Conservation (phyloP, 2,113 vertebrate genomes). For the Perca schrenkii region DNA sequence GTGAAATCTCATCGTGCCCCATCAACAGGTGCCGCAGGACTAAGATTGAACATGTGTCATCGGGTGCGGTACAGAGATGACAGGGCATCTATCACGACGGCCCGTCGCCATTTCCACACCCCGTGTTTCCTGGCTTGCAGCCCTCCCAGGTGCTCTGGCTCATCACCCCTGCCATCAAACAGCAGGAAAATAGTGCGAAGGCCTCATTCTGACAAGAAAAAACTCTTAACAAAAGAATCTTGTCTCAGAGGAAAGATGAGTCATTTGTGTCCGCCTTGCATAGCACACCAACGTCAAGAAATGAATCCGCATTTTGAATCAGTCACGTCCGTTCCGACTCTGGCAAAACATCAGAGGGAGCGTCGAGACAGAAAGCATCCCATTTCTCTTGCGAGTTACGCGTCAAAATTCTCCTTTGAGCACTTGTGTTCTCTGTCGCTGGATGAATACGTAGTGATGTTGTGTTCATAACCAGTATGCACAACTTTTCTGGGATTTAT, state of each 20-base stretch:
- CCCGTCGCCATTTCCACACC: constrained; percentile 22
- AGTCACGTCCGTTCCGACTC: constrained; percentile 36
- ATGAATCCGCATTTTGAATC: constrained; percentile 40
- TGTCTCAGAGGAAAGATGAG: constrained; percentile 43
- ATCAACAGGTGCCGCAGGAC: constrained; percentile 69
- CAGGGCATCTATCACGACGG: constrained; percentile 64
- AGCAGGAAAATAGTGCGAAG: constrained; percentile 13
- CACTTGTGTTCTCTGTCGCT: constrained; percentile 23
- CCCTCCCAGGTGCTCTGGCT: constrained; percentile 60
- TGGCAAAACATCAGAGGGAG: constrained; percentile 54
- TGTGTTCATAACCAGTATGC: constrained; percentile 22
- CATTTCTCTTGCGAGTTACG: neutral
- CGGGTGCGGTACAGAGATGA: constrained; percentile 39
- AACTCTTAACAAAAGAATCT: constrained; percentile 37
- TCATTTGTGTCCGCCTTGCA: constrained; percentile 9
- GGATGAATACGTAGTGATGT: constrained; percentile 36
- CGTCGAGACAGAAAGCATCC: constrained; percentile 13
- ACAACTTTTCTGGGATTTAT: constrained; percentile 43
- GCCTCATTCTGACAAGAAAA: constrained; percentile 37
- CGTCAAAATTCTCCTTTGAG: constrained; percentile 46
- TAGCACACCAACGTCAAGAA: constrained; percentile 14
- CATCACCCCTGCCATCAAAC: constrained; percentile 48
- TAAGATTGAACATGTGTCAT: constrained; percentile 64
- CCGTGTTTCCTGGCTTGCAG: constrained; percentile 22
- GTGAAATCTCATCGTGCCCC: constrained; percentile 57